A percentile compares a stretch with the other conserved stretches of the same genome.
These are phyloP conservation scores for Morone saxatilis DNA, from an alignment of 2,113 vertebrate genomes.

Conservation along the genomic window DNA sequence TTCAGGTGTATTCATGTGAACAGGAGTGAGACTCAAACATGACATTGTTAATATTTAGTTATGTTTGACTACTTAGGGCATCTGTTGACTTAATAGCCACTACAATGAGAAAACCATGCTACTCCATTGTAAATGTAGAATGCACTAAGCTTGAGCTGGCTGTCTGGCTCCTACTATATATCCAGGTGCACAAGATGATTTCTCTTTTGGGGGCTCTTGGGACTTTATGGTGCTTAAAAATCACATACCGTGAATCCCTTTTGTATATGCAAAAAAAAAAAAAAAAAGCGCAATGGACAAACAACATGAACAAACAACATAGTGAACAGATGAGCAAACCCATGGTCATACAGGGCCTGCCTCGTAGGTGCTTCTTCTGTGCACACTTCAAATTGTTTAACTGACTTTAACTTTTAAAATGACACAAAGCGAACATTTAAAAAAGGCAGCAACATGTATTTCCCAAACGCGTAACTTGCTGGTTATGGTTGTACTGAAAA, in stretches of 20 bases:
- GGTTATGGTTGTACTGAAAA: too few relatives aligned
- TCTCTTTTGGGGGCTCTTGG: not conserved
- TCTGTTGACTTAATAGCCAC: too few relatives aligned
- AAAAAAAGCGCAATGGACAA: not conserved
- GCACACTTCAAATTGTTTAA: too few relatives aligned
- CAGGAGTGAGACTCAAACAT: not conserved
- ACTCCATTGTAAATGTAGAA: not conserved
- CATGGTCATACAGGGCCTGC: too few relatives aligned
- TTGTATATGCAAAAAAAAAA: not conserved
- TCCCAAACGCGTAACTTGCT: too few relatives aligned
- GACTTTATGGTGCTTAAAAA: conserved; percentile 4
- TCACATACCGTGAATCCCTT: conserved; percentile 1
- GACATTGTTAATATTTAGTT: not conserved
- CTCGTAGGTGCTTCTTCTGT: too few relatives aligned
- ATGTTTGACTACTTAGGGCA: too few relatives aligned
- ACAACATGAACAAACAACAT: not conserved
- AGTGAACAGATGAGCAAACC: not conserved
- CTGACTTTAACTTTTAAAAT: too few relatives aligned
- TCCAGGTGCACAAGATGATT: conserved; percentile 6
- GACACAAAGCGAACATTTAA: too few relatives aligned
- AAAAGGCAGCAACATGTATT: too few relatives aligned
- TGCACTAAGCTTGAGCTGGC: not conserved
- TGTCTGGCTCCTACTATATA: not conserved
- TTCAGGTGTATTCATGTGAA: not conserved
- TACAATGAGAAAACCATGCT: not conserved